These are phyloP conservation scores for Sylvilagus floridanus DNA, from an alignment of 2,797 vertebrate genomes.

Conservation along the genomic window DNA sequence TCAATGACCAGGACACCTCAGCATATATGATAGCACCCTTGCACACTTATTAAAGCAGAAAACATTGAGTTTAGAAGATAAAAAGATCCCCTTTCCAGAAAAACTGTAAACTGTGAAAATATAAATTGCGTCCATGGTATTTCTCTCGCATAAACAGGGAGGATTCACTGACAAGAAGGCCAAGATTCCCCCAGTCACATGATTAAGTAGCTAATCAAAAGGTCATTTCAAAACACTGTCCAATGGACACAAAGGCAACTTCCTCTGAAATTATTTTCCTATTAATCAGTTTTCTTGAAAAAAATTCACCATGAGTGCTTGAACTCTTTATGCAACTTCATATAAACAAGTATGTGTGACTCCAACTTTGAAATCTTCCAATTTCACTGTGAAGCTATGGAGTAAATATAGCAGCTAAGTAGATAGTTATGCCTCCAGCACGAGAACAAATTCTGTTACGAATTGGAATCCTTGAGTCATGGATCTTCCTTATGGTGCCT, in stretches of 20 bases:
- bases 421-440: slow-evolving; percentile 3
- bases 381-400: slow-evolving; percentile 7
- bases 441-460: slow-evolving; percentile 61
- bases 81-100: not conserved
- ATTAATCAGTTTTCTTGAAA: slow-evolving; percentile 59
- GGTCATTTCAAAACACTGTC: slow-evolving; percentile 53
- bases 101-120: slow-evolving; percentile 9
- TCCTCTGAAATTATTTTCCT: slow-evolving; percentile 58
- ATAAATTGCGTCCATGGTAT: not conserved
- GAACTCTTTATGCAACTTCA: slow-evolving; percentile 51
- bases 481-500: not conserved
- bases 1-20: not conserved
- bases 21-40: not conserved
- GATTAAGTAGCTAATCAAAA: slow-evolving; percentile 50
- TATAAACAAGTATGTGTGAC: slow-evolving; percentile 65
- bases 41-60: slow-evolving; percentile 29
- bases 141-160: not conserved
- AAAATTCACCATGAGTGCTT: slow-evolving; percentile 61
- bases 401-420: slow-evolving; percentile 56
- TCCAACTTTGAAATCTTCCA: slow-evolving; percentile 69
- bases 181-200: not conserved
- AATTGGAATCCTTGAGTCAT: slow-evolving; percentile 32
- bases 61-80: not conserved
- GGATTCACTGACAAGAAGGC: slow-evolving; percentile 29
- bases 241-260: slow-evolving; percentile 55